Evolutionary conservation across 2,888 invertebrate species (phyloP).

Genomic region (Helobdella robusta): DNA sequence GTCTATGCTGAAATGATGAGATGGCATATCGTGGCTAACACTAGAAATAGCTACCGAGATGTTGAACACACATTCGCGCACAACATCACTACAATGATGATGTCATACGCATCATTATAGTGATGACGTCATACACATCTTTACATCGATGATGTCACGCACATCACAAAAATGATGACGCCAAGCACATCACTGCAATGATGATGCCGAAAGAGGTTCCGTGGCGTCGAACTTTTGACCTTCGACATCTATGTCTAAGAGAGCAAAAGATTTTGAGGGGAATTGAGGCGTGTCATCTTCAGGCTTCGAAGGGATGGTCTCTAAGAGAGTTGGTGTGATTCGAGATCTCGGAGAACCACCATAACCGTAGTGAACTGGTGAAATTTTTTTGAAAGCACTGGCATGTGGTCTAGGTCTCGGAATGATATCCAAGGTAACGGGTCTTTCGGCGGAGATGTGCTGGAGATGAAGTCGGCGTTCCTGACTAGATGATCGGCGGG

Average conservation of each 20-base stretch:
- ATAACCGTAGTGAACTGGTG: constrained; percentile 17
- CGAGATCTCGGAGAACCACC: constrained; percentile 22
- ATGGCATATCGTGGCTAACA: too few relatives aligned
- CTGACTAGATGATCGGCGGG: constrained; percentile 35
- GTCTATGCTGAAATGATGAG: too few relatives aligned
- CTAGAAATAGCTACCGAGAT: too few relatives aligned
- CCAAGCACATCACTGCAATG: too few relatives aligned
- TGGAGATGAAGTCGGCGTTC: constrained; percentile 10
- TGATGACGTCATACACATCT: too few relatives aligned
- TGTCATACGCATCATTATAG: too few relatives aligned
- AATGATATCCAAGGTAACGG: constrained; percentile 56
- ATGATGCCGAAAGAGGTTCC: constrained; percentile 38
- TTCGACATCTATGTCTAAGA: constrained; percentile 48
- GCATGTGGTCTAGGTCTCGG: constrained; percentile 54
- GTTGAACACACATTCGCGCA: too few relatives aligned
- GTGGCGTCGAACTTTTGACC: constrained; percentile 46
- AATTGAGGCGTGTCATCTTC: constrained; percentile 75
- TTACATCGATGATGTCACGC: too few relatives aligned
- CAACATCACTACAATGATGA: too few relatives aligned
- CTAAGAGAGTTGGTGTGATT: constrained; percentile 33
- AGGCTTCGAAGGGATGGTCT: constrained; percentile 21
- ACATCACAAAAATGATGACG: too few relatives aligned
- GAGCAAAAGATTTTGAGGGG: constrained; percentile 42
- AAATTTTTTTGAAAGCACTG: constrained; percentile 30
- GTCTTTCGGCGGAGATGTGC: constrained; percentile 52